These are phyloP conservation scores for Calidris pygmaea DNA, from an alignment of 2,113 vertebrate species.

Conservation along the genomic window DNA sequence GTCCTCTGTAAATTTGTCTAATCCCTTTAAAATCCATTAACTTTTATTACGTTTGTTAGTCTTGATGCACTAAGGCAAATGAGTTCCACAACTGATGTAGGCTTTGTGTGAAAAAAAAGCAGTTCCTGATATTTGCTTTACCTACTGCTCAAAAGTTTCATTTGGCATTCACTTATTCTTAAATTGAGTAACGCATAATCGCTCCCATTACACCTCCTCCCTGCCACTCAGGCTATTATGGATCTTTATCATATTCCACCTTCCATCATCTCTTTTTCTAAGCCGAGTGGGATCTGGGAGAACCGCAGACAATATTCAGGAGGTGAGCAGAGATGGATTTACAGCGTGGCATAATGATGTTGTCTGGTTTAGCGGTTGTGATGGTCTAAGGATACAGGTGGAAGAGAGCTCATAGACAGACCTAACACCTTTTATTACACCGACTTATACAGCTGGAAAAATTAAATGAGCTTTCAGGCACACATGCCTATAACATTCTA, in stretches of 20 bases:
- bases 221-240: not conserved
- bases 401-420: not conserved
- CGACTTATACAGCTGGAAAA: not conserved
- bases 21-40: not conserved
- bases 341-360: not conserved
- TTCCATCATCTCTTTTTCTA: not conserved
- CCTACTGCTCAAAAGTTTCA: not conserved
- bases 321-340: not conserved
- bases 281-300: not conserved
- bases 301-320: not conserved
- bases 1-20: not conserved
- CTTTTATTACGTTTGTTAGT: not conserved
- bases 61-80: not conserved
- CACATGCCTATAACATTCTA: not conserved
- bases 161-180: not conserved
- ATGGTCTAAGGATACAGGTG: not conserved
- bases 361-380: not conserved
- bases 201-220: not conserved
- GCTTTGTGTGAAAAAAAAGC: not conserved
- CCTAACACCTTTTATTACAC: not conserved
- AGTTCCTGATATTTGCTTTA: not conserved
- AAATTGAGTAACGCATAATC: not conserved
- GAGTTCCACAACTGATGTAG: not conserved
- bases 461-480: conserved; percentile 28
- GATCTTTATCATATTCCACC: not conserved